phyloP scores from a whole-genome alignment of 2,113 vertebrate genomes.

The Xenopus tropicalis region DNA sequence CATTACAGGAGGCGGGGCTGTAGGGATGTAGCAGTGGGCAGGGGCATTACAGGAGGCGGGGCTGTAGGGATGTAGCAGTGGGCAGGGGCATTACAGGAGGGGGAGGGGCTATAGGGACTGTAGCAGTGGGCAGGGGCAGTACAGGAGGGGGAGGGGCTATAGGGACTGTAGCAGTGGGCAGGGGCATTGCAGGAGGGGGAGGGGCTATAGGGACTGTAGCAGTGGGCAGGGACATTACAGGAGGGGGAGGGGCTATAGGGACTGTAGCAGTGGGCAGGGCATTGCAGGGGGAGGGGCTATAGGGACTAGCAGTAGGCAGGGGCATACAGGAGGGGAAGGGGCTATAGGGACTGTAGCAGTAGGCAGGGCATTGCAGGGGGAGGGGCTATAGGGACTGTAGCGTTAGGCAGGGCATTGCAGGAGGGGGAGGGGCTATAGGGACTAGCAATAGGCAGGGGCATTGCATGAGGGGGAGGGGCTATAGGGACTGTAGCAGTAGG shows the following conservation, averaged over 20 bases:
- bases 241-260: too few relatives aligned
- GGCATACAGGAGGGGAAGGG: too few relatives aligned
- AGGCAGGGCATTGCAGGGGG: neutral
- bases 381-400: neutral
- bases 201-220: neutral
- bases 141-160: too few relatives aligned
- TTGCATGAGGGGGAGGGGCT: neutral
- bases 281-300: neutral
- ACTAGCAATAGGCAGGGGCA: neutral
- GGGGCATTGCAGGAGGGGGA: neutral
- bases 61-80: neutral
- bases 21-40: neutral
- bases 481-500: neutral
- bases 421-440: too few relatives aligned
- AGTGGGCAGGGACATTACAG: neutral
- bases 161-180: neutral
- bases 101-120: neutral
- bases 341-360: neutral
- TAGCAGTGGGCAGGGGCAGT: neutral
- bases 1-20: neutral
- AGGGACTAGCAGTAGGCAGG: neutral
- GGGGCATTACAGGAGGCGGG: too few relatives aligned
- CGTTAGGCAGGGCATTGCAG: neutral
- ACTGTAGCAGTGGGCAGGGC: neutral
- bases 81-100: neutral